phyloP scores from a whole-genome alignment of 2,113 vertebrate species.

The Myrmecophaga tridactyla region DNA sequence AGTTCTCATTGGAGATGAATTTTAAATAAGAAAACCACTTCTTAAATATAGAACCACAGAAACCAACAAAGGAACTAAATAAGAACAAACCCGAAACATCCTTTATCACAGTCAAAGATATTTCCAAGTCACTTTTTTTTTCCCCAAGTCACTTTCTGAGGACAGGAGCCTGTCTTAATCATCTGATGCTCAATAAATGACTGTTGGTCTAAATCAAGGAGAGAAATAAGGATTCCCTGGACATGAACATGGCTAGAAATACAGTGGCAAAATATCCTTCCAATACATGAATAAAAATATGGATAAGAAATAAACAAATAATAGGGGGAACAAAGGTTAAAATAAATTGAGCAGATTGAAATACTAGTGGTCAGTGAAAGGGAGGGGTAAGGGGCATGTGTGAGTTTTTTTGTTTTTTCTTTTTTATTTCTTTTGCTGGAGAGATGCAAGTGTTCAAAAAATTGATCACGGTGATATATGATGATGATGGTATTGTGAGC shows the following conservation, averaged over 20 bases:
- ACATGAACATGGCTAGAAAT: slow-evolving; percentile 3
- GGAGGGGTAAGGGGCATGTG: no score
- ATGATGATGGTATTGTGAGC: no score
- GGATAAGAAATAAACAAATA: no score
- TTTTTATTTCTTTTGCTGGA: no score
- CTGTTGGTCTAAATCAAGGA: slow-evolving; percentile 1
- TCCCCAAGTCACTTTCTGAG: background rate
- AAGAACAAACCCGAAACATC: background rate
- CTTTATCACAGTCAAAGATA: background rate
- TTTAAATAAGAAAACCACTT: slow-evolving; percentile 47
- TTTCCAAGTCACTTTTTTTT: background rate
- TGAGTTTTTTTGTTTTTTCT: no score
- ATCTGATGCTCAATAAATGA: background rate
- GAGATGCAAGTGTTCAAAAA: no score
- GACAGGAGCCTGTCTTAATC: background rate
- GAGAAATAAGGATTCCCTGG: background rate
- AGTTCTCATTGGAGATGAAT: slow-evolving; percentile 29
- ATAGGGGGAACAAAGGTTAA: no score
- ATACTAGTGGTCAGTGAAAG: no score
- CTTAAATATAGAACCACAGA: slow-evolving; percentile 2
- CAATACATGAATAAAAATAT: no score
- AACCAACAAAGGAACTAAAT: slow-evolving; percentile 20
- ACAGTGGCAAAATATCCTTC: background rate
- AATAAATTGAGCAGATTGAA: no score
- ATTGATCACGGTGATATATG: no score